Evolutionary conservation across 2,888 invertebrate species (phyloP).

Genomic region (Brassicogethes aeneus): DNA sequence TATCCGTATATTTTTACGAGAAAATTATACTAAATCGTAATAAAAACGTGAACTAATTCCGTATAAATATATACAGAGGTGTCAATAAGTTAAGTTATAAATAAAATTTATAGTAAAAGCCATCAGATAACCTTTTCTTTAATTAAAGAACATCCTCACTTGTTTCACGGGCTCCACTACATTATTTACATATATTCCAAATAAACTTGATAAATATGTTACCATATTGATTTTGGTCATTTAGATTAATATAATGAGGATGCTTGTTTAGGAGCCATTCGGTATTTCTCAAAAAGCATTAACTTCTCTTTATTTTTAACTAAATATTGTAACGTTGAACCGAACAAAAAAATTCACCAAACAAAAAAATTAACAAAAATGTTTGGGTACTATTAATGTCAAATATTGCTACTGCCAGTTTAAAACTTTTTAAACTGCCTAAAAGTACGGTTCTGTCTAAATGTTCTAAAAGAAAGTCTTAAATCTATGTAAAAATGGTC

Average conservation of each 20-base stretch:
- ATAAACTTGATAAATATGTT: slow-evolving; percentile 6
- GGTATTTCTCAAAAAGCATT: not conserved
- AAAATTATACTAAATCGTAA: slow-evolving; percentile 19
- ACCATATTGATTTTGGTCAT: slow-evolving; percentile 3
- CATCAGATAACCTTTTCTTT: slow-evolving; percentile 15
- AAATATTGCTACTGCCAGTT: too few relatives aligned
- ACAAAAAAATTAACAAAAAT: too few relatives aligned
- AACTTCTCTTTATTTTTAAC: too few relatives aligned
- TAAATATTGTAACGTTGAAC: too few relatives aligned
- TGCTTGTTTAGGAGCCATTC: not conserved
- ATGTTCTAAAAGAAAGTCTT: too few relatives aligned
- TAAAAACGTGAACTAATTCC: slow-evolving; percentile 15
- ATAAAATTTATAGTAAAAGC: slow-evolving; percentile 16
- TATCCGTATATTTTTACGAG: slow-evolving; percentile 19
- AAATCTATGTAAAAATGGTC: too few relatives aligned
- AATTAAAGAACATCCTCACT: slow-evolving; percentile 13
- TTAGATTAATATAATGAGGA: not conserved
- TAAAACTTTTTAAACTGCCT: too few relatives aligned
- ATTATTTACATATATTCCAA: slow-evolving; percentile 12
- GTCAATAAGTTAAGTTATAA: slow-evolving; percentile 20
- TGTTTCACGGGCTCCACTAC: slow-evolving; percentile 13
- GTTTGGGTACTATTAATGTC: too few relatives aligned
- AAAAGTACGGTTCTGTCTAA: too few relatives aligned
- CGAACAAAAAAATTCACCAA: too few relatives aligned
- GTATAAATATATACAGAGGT: slow-evolving; percentile 19